Conservation (phyloP, 2,113 vertebrate species). For the Neogobius melanostomus region DNA sequence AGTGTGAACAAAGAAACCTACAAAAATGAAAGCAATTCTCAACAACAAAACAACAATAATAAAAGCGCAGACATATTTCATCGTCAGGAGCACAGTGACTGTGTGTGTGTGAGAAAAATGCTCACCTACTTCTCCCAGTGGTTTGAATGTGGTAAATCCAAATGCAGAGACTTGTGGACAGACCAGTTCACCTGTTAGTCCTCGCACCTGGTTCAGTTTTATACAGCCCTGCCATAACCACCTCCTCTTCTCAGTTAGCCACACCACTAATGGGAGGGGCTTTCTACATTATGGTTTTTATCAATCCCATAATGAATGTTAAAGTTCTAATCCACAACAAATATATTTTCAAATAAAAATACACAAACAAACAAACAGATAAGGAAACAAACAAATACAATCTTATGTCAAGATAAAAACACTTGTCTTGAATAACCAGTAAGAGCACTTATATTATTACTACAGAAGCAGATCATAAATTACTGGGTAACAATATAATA, state of each 20-base stretch:
- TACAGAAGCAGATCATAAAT: too few relatives aligned
- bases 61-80: constrained; percentile 22
- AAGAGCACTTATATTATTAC: too few relatives aligned
- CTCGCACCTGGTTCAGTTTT: constrained; percentile 3
- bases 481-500: too few relatives aligned
- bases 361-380: background rate
- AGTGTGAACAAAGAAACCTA: constrained; percentile 33
- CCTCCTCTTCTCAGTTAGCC: background rate
- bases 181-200: background rate
- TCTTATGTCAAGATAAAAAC: too few relatives aligned
- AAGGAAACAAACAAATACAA: background rate
- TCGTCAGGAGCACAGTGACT: background rate
- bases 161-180: background rate
- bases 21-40: constrained; percentile 3
- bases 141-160: background rate
- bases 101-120: background rate
- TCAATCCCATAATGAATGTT: too few relatives aligned
- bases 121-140: background rate
- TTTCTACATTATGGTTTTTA: background rate
- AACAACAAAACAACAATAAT: constrained; percentile 4
- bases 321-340: background rate
- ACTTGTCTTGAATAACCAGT: too few relatives aligned
- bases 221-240: background rate
- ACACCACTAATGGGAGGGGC: background rate
- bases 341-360: background rate